Conservation (phyloP, 2,888 invertebrate species). For the Epicampocera succincta region DNA sequence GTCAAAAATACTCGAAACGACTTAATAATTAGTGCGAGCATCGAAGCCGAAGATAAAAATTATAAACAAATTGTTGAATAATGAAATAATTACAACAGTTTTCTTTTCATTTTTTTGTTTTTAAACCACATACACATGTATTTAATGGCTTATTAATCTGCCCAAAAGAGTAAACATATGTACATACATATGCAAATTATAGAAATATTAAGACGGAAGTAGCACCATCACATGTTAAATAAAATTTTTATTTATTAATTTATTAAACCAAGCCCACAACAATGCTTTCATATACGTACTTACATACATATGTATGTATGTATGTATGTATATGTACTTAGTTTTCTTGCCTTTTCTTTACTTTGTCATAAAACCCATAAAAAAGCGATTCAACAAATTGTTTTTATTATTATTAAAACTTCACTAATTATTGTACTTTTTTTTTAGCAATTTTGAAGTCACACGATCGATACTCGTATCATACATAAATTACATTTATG, state of each 20-base stretch:
- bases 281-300: not conserved
- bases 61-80: conserved; percentile 18
- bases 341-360: conserved; percentile 30
- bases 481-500: conserved; percentile 62
- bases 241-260: not conserved
- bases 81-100: not conserved
- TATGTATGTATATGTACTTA: not conserved
- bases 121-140: not conserved
- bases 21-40: conserved; percentile 29
- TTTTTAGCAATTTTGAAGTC: conserved; percentile 48
- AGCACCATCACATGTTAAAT: conserved; percentile 23
- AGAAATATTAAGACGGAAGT: conserved; percentile 27
- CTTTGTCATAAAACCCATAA: conserved; percentile 57
- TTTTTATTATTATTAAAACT: conserved; percentile 18
- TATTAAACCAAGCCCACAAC: not conserved
- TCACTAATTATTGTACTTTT: not conserved
- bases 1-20: conserved; percentile 28
- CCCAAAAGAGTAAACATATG: not conserved
- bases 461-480: conserved; percentile 41
- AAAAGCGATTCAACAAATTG: conserved; percentile 49
- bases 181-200: too few species aligned
- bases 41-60: not conserved
- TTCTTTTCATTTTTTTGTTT: not conserved
- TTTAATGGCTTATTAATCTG: conserved; percentile 16
- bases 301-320: too few species aligned